Conservation (phyloP, 2,797 vertebrate genomes). For the Phrynocephalus guinanensis region DNA sequence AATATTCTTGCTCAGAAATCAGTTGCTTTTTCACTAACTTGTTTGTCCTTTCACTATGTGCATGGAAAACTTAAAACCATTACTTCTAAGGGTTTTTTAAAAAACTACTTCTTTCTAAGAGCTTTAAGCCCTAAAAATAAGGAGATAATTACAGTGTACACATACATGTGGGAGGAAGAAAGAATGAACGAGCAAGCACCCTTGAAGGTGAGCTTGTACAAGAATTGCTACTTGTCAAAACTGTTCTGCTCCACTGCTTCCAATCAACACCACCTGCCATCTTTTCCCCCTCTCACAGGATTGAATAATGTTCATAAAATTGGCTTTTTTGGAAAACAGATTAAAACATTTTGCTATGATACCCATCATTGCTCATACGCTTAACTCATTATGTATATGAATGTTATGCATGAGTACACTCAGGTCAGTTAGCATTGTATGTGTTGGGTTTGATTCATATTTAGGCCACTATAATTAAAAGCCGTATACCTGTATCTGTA, state of each 20-base stretch:
- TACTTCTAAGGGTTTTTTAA: background rate
- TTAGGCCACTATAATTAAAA: background rate
- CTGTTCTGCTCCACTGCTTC: constrained; percentile 13
- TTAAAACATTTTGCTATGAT: background rate
- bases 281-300: constrained; percentile 36
- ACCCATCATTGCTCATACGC: background rate
- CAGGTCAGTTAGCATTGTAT: background rate
- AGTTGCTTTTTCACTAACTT: constrained; percentile 6
- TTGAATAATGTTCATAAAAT: background rate
- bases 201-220: background rate
- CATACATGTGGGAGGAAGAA: background rate
- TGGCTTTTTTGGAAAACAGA: background rate
- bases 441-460: background rate
- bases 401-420: background rate
- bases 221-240: background rate
- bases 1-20: background rate
- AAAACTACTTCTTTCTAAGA: constrained; percentile 9
- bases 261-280: background rate
- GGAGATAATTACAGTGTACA: background rate
- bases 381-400: background rate
- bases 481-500: too few relatives aligned
- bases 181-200: background rate
- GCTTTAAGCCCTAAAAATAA: background rate
- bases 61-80: background rate
- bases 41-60: background rate